Percentiles rank a stretch among this genome's conserved stretches.
Conservation (phyloP, 2,113 vertebrate genomes). For the Bungarus multicinctus region DNA sequence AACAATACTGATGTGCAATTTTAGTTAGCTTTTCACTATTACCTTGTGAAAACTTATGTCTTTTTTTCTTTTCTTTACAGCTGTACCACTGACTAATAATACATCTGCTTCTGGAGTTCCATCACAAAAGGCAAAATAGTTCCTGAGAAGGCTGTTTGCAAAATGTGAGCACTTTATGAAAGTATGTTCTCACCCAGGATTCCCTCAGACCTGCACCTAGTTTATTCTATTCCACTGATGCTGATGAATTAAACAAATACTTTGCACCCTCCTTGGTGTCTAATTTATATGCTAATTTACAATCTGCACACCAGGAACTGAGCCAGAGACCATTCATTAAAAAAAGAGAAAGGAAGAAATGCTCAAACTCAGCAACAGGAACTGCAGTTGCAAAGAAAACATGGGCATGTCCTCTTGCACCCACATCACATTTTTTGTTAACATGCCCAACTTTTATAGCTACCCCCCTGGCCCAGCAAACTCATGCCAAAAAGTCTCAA, state of each 20-base stretch:
- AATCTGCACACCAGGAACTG: conserved; percentile 43
- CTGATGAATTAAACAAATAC: conserved; percentile 50
- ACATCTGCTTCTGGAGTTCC: background rate
- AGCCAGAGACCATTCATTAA: conserved; percentile 36
- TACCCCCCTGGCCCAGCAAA: background rate
- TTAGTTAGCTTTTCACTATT: background rate
- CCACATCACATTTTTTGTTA: conserved; percentile 12
- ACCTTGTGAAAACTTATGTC: conserved; percentile 21
- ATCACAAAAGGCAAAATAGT: conserved; percentile 30
- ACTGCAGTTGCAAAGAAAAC: conserved; percentile 32
- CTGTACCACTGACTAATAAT: background rate
- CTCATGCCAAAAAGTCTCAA: background rate
- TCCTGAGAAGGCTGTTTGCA: background rate
- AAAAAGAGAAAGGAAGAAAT: background rate
- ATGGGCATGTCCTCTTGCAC: conserved; percentile 24
- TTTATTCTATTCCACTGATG: conserved; percentile 54
- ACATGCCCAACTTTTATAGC: background rate
- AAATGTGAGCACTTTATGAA: conserved; percentile 39
- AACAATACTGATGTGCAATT: background rate
- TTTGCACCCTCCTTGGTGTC: conserved; percentile 47
- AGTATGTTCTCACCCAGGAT: conserved; percentile 53
- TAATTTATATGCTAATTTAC: conserved; percentile 55
- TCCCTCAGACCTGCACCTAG: conserved; percentile 45
- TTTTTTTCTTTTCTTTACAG: conserved; percentile 22
- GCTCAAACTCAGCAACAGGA: conserved; percentile 41